phyloP scores from a whole-genome alignment of 2,113 vertebrate genomes.

The Gyps fulvus region DNA sequence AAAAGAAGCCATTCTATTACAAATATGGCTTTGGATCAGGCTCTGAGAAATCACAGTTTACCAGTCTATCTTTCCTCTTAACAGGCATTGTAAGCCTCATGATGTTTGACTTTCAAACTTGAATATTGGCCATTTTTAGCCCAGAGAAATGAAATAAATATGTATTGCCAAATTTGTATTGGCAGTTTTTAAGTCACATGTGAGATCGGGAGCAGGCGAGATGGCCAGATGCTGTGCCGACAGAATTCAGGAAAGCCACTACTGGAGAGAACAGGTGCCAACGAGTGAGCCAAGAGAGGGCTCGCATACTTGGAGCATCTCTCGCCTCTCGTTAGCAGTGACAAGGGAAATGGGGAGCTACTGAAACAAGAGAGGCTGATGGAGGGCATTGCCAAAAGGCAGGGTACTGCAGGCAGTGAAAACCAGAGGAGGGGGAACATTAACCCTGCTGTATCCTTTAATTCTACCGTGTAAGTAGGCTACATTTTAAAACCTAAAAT shows the following conservation, averaged over 20 bases:
- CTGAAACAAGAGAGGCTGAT: neutral
- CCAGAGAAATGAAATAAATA: slow-evolving; percentile 17
- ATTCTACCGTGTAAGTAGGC: neutral
- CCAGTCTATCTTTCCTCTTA: neutral
- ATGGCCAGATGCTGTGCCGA: neutral
- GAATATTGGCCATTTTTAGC: slow-evolving; percentile 43
- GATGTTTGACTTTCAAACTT: slow-evolving; percentile 61
- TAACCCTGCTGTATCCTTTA: neutral
- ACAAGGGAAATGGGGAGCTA: neutral
- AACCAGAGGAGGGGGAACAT: neutral
- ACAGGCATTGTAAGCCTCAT: neutral
- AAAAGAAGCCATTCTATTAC: neutral
- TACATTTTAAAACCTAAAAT: neutral
- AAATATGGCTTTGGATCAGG: neutral
- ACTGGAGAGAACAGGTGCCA: neutral
- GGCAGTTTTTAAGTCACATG: slow-evolving; percentile 21
- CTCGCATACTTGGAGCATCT: neutral
- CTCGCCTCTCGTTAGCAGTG: neutral
- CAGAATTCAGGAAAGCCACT: neutral
- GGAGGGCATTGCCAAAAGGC: neutral
- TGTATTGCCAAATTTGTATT: slow-evolving; percentile 62
- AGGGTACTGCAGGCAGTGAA: neutral
- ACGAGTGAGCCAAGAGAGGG: neutral
- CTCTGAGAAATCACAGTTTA: slow-evolving; percentile 1
- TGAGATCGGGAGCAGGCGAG: neutral